Conservation (phyloP, 2,797 vertebrate genomes). For the Knipowitschia caucasica region DNA sequence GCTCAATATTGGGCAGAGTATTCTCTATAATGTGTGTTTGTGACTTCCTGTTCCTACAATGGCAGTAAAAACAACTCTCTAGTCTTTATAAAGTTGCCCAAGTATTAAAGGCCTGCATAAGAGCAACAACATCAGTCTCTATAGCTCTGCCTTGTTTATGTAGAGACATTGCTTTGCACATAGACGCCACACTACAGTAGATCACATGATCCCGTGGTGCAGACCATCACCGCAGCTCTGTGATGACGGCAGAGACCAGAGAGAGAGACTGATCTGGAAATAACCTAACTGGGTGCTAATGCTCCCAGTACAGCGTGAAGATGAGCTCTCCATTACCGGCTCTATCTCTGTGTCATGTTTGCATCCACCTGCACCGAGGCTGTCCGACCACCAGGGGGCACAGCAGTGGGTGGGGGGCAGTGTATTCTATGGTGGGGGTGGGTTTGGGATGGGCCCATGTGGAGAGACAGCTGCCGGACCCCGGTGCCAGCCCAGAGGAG, state of each 20-base stretch:
- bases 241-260: background rate
- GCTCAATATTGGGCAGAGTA: no score
- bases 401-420: slow-evolving; percentile 4
- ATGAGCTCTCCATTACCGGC: background rate
- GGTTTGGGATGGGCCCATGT: slow-evolving; percentile 43
- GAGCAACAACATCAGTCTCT: no score
- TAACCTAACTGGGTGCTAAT: slow-evolving; percentile 3
- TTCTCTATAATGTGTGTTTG: no score
- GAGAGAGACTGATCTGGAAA: background rate
- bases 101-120: no score
- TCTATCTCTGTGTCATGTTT: background rate
- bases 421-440: slow-evolving; percentile 25
- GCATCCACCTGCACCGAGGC: background rate
- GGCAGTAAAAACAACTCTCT: no score
- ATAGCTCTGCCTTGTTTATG: no score
- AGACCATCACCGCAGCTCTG: background rate
- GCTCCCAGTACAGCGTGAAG: background rate
- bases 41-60: no score
- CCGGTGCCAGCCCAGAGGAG: background rate
- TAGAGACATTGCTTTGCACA: no score
- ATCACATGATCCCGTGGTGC: background rate
- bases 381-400: slow-evolving; percentile 60
- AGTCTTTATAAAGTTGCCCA: no score
- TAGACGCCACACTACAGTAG: background rate
- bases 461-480: slow-evolving; percentile 59